Evolutionary conservation across 1,140 invertebrate species (phyloP).

Genomic region (Cotesia chilonis): DNA sequence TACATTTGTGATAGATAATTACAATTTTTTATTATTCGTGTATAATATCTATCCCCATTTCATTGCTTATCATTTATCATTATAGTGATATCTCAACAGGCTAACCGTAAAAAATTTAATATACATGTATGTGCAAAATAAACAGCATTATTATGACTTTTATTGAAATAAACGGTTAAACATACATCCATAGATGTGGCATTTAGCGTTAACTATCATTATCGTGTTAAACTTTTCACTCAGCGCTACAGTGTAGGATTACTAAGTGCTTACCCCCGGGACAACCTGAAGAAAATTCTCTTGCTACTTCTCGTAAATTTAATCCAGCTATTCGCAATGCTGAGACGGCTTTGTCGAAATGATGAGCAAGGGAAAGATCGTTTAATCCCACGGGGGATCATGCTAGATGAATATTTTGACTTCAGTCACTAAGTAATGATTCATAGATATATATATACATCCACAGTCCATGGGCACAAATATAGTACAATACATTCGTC

Average conservation of each 20-base stretch:
- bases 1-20: too few species aligned
- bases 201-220: conserved; percentile 8
- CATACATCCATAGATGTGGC: neutral
- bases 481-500: too few species aligned
- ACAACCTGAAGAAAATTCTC: conserved; percentile 19
- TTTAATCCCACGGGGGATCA: conserved; percentile 26
- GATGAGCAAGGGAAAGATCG: conserved; percentile 9
- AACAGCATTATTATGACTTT: too few species aligned
- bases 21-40: too few species aligned
- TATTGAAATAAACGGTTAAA: too few species aligned
- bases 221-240: neutral
- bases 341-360: conserved; percentile 21
- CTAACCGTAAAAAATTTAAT: too few species aligned
- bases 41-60: too few species aligned
- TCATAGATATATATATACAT: conserved; percentile 6
- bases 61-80: too few species aligned
- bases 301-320: conserved; percentile 26
- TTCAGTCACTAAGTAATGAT: conserved; percentile 27
- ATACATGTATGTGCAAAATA: too few species aligned
- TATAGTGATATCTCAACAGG: too few species aligned
- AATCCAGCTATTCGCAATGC: conserved; percentile 24
- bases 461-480: too few species aligned
- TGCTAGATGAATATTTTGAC: conserved; percentile 14
- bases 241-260: conserved; percentile 3
- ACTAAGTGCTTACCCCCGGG: conserved; percentile 4